Base-by-base conservation (phyloP, 2,797 vertebrate genomes). In the Sebastes steindachneri region DNA sequence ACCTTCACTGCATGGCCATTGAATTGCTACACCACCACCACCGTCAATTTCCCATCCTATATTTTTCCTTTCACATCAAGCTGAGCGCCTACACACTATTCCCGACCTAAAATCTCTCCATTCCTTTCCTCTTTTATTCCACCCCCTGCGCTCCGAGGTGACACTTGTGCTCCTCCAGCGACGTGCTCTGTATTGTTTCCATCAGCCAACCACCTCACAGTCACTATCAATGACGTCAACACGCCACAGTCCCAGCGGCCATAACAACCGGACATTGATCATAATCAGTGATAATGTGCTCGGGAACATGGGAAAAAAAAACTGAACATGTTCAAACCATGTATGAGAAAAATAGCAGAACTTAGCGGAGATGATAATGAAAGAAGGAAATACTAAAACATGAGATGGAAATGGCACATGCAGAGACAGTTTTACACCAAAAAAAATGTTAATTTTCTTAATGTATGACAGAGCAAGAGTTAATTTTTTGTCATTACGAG, bases 181-280 rank as follows among this genome's bases (percentile, higher is more conserved):
- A 90, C 71, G 26, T 58, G 73, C 74, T 76, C 69, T 55, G 77
- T 62, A 86, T 90, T 79, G 77, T 88, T 74, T 83, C 74, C 73
- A 48, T 82, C 82, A 87, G 60, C 84, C 88, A 82, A 84, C 76
- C 82, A 45, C 81, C 80, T 84, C 73, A 70, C 83, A 84, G 77
- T 83, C 73, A 72, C 77, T 33, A 73, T 84, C 60, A 33, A 51
- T 91, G 88, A 94, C 79, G 79, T 90, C 85, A 86, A 69, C n/a
- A 3, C 55, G 82, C 77, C 82, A 72, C 68, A 77, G 41, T 53
- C 63, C 76, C 60, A 72, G 73, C 9, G 25, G 76, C 83, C 81
- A 89, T 80, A 87, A 80, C 82, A 85, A 68, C 71, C 53, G 53
- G 79, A 91, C 62, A 69, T 72, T 77, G 82, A 89, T 84, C 68